Conservation (phyloP, 2,113 vertebrate species). For the Fregata magnificens region DNA sequence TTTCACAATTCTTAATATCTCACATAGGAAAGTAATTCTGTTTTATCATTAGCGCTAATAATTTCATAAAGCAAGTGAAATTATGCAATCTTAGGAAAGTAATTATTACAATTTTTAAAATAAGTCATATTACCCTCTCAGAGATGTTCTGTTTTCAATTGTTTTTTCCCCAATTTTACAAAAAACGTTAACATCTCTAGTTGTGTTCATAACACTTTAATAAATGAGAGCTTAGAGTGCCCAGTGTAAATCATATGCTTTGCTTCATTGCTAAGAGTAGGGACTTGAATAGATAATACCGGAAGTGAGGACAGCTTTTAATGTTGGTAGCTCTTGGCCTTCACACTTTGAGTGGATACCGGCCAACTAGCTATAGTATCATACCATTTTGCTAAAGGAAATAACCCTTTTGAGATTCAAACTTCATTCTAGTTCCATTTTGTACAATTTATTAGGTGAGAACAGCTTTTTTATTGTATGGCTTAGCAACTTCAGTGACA, state of each 20-base stretch:
- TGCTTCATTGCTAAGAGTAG: not conserved
- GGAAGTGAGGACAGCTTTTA: not conserved
- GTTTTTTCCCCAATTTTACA: not conserved
- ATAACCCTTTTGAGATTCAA: conserved; percentile 2
- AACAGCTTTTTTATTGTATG: conserved; percentile 25
- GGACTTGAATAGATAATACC: not conserved
- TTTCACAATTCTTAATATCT: not conserved
- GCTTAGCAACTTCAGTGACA: conserved; percentile 23
- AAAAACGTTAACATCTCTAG: not conserved
- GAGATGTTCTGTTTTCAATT: not conserved
- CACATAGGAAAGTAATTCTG: not conserved
- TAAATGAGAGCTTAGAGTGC: not conserved
- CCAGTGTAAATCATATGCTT: not conserved
- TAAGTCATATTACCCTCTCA: not conserved
- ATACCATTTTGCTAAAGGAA: not conserved
- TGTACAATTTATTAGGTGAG: conserved; percentile 15
- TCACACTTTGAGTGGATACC: not conserved
- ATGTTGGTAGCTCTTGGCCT: not conserved
- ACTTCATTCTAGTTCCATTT: conserved; percentile 1
- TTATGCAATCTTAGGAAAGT: not conserved
- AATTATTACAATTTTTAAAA: not conserved
- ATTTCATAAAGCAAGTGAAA: not conserved
- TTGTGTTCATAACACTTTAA: not conserved
- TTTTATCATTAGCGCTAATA: not conserved
- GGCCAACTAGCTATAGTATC: not conserved